Evolutionary conservation across 37 sponge, comb jelly and placozoan species (phyloP).

Genomic region (Chondrilla cf. caribensis): DNA sequence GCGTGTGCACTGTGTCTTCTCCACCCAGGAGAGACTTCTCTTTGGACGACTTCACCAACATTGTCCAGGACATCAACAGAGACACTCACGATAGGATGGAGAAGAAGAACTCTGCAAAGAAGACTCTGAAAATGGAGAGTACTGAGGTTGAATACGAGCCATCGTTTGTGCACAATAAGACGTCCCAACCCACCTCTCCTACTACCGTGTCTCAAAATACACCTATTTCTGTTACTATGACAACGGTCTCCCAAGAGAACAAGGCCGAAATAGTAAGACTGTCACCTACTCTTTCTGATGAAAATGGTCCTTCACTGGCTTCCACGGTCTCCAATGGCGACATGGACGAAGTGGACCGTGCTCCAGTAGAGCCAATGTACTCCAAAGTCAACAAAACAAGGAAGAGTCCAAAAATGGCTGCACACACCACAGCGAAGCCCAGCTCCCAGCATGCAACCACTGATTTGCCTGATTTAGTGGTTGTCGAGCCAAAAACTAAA

Average conservation of each 20-base stretch:
- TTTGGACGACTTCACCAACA: conserved; percentile 2
- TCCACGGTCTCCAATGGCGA: too few species aligned
- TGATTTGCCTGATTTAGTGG: too few species aligned
- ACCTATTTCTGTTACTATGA: not conserved
- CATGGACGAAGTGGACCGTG: too few species aligned
- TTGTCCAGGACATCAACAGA: not conserved
- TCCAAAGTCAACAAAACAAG: too few species aligned
- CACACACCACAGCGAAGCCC: too few species aligned
- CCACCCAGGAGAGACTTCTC: not conserved
- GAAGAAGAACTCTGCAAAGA: not conserved
- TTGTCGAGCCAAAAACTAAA: too few species aligned
- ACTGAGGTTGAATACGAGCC: conserved; percentile 8
- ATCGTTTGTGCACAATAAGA: not conserved
- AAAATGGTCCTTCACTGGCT: too few species aligned
- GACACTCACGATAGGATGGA: not conserved
- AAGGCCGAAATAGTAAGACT: not conserved
- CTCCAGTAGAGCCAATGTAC: too few species aligned
- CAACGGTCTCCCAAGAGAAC: not conserved
- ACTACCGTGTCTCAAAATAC: not conserved
- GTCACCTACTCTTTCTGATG: too few species aligned
- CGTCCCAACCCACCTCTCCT: not conserved
- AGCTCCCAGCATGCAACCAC: too few species aligned
- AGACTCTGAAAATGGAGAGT: not conserved
- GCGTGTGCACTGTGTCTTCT: too few species aligned
- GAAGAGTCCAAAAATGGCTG: too few species aligned